Evolutionary conservation across 2,113 vertebrate species (phyloP), one percentile per base, ranked within the genome.

Genomic region (Protomyctophum bolini): DNA sequence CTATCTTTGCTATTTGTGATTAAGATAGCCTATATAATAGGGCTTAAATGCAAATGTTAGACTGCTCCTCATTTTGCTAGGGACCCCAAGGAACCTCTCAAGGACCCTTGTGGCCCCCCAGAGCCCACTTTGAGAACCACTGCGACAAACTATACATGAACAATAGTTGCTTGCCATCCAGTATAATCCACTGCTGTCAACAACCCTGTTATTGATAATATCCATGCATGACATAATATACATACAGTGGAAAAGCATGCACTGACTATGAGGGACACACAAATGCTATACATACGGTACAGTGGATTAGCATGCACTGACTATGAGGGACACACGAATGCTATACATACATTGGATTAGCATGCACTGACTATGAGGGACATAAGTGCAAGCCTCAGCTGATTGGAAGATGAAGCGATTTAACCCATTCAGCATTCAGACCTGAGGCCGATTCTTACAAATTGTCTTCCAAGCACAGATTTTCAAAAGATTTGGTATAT

Each of bases 221-320:
- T 63, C 60, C 21, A 54, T 11, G 70, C 56, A 63, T 50, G 12
- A 21, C 2, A 21, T 21, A 12, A 68, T 67, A 58, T 77, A 57
- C 50, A 14, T n/a, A 21, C 2, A 58, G 33, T 33, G 55, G 67
- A 70, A 59, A 51, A 59, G 67, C 68, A 59, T 76, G 21, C 12
- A 65, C 28, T 58, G n/a, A n/a, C n/a, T n/a, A 51, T 68, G 70
- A 21, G 56, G 28, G 48, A n/a, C 21, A 4, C 2, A 29, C n/a
- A n/a, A n/a, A 21, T 21, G 21, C 63, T 67, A 58, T 77, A 57
- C 50, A 14, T n/a, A 21, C 2, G n/a, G n/a, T n/a, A 21, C 2
- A 58, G 33, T 41, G 55, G 67, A 70, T 65, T 58, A 60, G 67
- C 68, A 59, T 76, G 28, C 12, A 65, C 28, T 58, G 21, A 21